Conservation (phyloP, 1,140 invertebrate species). For the Eupeodes corollae region DNA sequence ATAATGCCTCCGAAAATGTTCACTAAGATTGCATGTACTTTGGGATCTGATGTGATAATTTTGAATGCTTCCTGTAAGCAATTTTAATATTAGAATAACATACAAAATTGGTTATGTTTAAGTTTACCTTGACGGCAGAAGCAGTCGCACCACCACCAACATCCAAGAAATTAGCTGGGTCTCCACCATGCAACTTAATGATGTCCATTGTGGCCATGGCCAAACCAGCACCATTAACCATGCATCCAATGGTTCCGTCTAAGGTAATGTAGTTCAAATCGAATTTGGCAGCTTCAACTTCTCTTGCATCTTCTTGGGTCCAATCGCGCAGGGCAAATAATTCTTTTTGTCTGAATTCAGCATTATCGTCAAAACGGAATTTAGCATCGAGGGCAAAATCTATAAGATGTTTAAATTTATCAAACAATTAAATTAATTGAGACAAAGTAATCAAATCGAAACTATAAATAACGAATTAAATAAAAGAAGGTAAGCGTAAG, state of each 20-base stretch:
- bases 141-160: conserved; percentile 94
- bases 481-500: no score
- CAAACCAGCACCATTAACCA: conserved; percentile 92
- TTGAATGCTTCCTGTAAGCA: conserved; percentile 77
- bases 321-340: conserved; percentile 78
- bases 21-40: conserved; percentile 58
- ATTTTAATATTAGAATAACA: conserved; percentile 25
- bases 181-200: conserved; percentile 88
- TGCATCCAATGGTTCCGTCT: conserved; percentile 73
- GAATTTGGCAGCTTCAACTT: conserved; percentile 83
- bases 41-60: conserved; percentile 75
- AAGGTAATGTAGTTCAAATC: conserved; percentile 95
- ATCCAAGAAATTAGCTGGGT: conserved; percentile 94
- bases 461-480: neutral
- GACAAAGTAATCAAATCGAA: neutral
- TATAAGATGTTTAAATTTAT: conserved; percentile 38
- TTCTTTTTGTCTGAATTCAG: conserved; percentile 86
- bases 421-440: no score
- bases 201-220: conserved; percentile 99
- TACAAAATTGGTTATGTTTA: neutral
- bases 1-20: conserved; percentile 84
- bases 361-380: conserved; percentile 91
- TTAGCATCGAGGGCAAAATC: conserved; percentile 93
- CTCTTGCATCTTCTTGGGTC: conserved; percentile 86
- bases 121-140: conserved; percentile 65